These are phyloP conservation scores for Dynastes grantii DNA, from an alignment of 2,888 invertebrate species.

Conservation along the genomic window DNA sequence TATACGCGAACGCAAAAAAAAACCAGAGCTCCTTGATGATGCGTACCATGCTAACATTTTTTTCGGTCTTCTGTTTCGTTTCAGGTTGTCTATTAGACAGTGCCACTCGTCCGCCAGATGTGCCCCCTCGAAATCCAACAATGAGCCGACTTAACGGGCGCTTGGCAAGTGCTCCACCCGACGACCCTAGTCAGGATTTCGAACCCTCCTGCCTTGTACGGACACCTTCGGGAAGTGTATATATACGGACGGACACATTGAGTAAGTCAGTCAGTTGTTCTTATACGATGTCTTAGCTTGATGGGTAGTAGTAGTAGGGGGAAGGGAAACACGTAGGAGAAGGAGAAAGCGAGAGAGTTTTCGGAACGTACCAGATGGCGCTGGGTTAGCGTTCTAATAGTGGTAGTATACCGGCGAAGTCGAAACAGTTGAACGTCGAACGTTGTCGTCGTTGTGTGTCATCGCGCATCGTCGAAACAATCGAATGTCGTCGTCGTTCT, in stretches of 20 bases:
- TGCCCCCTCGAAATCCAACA: conserved; percentile 92
- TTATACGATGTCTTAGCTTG: conserved; percentile 45
- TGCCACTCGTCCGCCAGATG: conserved; percentile 87
- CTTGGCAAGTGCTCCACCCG: conserved; percentile 86
- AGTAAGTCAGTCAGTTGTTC: conserved; percentile 70
- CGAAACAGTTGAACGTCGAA: conserved; percentile 26
- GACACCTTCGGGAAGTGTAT: conserved; percentile 94
- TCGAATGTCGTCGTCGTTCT: conserved; percentile 27
- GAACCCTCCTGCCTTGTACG: conserved; percentile 93
- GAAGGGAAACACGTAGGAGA: neutral
- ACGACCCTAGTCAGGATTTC: conserved; percentile 80
- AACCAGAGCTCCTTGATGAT: neutral
- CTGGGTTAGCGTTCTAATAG: neutral
- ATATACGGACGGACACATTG: conserved; percentile 88
- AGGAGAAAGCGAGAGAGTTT: no score
- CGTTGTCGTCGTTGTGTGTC: conserved; percentile 4
- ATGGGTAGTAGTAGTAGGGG: conserved; percentile 11
- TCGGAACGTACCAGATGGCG: neutral
- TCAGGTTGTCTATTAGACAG: conserved; percentile 91
- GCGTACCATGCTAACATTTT: conserved; percentile 9
- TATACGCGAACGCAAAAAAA: no score
- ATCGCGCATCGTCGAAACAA: conserved; percentile 7
- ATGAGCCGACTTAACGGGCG: conserved; percentile 94
- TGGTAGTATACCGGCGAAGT: neutral
- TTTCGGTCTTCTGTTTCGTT: conserved; percentile 40